Evolutionary conservation across 1,140 invertebrate genomes (phyloP).

Genomic region (Whitmania pigra): DNA sequence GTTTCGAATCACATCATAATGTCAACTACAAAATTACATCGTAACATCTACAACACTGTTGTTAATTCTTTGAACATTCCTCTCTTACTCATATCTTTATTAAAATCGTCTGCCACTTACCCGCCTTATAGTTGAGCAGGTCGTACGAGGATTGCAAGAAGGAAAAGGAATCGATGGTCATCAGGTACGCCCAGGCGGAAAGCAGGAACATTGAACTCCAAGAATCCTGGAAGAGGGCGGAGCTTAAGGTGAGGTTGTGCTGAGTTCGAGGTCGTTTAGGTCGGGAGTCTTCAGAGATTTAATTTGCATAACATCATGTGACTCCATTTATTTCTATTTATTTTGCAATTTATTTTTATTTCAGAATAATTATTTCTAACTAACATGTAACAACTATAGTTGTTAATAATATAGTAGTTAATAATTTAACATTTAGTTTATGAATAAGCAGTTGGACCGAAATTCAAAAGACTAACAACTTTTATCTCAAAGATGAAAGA

Average conservation of each 20-base stretch:
- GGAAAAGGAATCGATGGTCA: conserved; percentile 8
- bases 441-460: too few relatives aligned
- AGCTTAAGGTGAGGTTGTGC: not conserved
- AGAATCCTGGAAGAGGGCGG: not conserved
- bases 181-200: conserved; percentile 4
- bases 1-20: too few relatives aligned
- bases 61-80: too few relatives aligned
- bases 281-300: not conserved
- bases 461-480: not conserved
- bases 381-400: too few relatives aligned
- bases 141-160: conserved; percentile 5
- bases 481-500: conserved; percentile 4
- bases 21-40: too few relatives aligned
- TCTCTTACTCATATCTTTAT: too few relatives aligned
- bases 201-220: conserved; percentile 12
- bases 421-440: too few relatives aligned
- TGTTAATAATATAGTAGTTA: not conserved
- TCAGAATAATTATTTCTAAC: not conserved
- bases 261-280: not conserved
- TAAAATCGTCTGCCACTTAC: too few relatives aligned
- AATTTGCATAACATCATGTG: not conserved
- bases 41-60: too few relatives aligned
- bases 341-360: too few relatives aligned
- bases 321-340: too few relatives aligned
- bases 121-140: not conserved